Base-by-base conservation (phyloP, 2,888 invertebrate genomes). In the Seira sanloemensis region DNA sequence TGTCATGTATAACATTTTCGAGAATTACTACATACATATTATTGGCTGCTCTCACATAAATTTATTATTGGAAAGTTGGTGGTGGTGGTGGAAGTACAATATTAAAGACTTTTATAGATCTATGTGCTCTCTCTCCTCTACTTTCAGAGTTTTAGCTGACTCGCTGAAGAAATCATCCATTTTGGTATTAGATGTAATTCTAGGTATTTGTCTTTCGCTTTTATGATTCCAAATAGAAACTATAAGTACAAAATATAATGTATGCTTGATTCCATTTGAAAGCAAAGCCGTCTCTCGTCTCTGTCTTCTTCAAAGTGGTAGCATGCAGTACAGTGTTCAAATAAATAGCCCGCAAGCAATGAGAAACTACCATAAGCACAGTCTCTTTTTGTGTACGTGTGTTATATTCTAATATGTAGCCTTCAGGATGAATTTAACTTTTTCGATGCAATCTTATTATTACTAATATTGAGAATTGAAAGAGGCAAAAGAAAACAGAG, bases 381-480 rank as follows among this genome's bases (percentile, higher is more conserved):
- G n/a, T 18, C n/a, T 12, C 58, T n/a, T 58, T 58, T 58, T 16
- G 5, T 9, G 7, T 58, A 37, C 5, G 58, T 58, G 58, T 58
- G 58, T 58, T 58, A 58, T 58, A 58, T 37, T 58, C 9, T 58
- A 58, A n/a, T 58, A 58, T 58, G 58, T 58, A 58, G 58, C 58
- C 2, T 18, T 4, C 4, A 58, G 58, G 2, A 58, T 4, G 58
- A 58, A 58, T 58, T 58, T 58, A 58, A 58, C 58, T 58, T n/a
- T 58, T 58, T 58, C 58, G n/a, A 58, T 58, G 58, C 58, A 58
- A 58, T 12, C 69, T 26, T 37, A 26, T 50, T 46, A 72, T n/a
- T n/a, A n/a, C n/a, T n/a, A n/a, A n/a, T n/a, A n/a, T 72, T 54
- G 72, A 54, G 72, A 72, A 72, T 72, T 72, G 72, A 73, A 73